Evolutionary conservation across 2,113 vertebrate genomes (phyloP), one percentile per base, ranked within the genome.

Genomic region (Rostratula benghalensis): DNA sequence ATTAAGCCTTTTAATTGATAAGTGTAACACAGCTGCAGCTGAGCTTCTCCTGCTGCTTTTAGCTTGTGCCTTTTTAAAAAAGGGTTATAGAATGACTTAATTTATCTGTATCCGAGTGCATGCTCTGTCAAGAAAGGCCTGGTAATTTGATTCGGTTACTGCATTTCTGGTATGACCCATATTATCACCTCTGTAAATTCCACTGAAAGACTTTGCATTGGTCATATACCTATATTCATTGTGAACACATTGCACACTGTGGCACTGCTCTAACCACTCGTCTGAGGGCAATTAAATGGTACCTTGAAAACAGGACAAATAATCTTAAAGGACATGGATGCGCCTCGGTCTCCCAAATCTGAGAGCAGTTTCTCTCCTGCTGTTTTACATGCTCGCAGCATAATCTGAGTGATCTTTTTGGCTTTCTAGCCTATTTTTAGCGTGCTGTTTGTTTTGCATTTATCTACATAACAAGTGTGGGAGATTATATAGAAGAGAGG

Each of bases 161-260:
- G 86, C 68, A 30, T 90, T 95, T 83, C 87, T 89, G 41, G 45
- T 68, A 61, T 91, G 94, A 88, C 78, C 65, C 33, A 35, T 94
- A 96, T 95, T 96, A 91, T 94, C 71, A 93, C 79, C 79, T 85
- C 91, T 92, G 89, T 90, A 97, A 94, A 94, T 97, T 81, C 89
- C 76, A 63, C 41, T 89, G 57, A 48, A 79, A 91, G 59, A 35
- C 87, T 94, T 83, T 80, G 60, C 43, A 31, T 80, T 87, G 83
- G 50, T 80, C 45, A 75, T 80, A 65, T 56, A 80, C 84, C 33
- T 48, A 2, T 57, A 64, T 84, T 88, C 88, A 50, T 75, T 84
- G 69, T 93, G 78, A 79, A 28, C 79, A 68, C 15, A 50, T 33
- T 21, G 43, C 21, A 31, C 8, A 7, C 20, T 50, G 11, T 65